Evolutionary conservation across 2,797 vertebrate species (phyloP).

Genomic region (Saxicola maurus): DNA sequence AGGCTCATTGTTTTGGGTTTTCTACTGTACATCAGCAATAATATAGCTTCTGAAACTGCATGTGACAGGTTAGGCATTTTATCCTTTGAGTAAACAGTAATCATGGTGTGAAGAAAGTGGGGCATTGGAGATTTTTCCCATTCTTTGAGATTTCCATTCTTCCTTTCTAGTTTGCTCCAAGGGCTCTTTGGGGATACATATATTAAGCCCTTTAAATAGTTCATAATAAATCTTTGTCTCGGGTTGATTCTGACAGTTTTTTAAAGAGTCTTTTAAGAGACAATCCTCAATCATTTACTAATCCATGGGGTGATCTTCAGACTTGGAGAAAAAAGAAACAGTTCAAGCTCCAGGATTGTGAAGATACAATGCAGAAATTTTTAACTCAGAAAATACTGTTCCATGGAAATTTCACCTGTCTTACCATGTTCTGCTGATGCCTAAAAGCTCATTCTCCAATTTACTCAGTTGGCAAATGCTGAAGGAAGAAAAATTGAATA

Average conservation of each 20-base stretch:
- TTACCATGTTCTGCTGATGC: not conserved
- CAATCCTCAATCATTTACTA: conserved; percentile 85
- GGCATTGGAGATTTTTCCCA: conserved; percentile 77
- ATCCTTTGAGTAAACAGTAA: conserved; percentile 81
- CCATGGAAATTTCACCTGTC: conserved; percentile 25
- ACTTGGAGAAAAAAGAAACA: conserved; percentile 68
- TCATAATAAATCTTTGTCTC: conserved; percentile 87
- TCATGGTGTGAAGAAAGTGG: conserved; percentile 77
- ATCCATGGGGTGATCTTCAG: conserved; percentile 82
- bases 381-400: conserved; percentile 48
- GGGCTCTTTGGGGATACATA: conserved; percentile 86
- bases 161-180: conserved; percentile 83
- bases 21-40: conserved; percentile 71
- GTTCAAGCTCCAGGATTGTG: conserved; percentile 60
- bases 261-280: conserved; percentile 85
- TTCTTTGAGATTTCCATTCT: conserved; percentile 83
- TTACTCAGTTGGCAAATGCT: conserved; percentile 1
- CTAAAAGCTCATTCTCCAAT: conserved; percentile 32
- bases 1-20: conserved; percentile 65
- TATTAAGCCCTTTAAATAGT: conserved; percentile 87
- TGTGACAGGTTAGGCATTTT: conserved; percentile 79
- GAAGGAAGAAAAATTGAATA: conserved; percentile 2
- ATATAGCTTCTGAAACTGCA: conserved; percentile 68
- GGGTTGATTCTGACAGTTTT: conserved; percentile 84
- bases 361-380: conserved; percentile 62